Percentiles rank a stretch among this genome's conserved stretches.
Conservation (phyloP, 2,888 invertebrate genomes). For the Orthosia incerta region DNA sequence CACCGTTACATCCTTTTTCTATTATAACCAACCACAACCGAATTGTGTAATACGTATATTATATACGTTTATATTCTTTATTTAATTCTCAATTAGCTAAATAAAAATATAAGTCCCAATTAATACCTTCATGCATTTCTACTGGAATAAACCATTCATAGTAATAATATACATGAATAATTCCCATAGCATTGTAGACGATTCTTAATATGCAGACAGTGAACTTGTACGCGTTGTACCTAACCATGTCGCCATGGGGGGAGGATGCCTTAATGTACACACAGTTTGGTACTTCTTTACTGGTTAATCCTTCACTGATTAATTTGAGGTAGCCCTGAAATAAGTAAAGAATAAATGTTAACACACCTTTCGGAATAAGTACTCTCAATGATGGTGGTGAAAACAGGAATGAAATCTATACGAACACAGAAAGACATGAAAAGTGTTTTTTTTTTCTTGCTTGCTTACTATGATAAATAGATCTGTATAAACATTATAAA, state of each 20-base stretch:
- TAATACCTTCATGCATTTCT: conserved; percentile 59
- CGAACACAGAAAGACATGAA: background rate
- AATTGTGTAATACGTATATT: no score
- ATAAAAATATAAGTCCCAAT: conserved; percentile 69
- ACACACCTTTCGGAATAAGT: background rate
- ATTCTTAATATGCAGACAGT: conserved; percentile 63
- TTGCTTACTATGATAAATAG: no score
- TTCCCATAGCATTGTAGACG: conserved; percentile 42
- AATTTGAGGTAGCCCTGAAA: conserved; percentile 35
- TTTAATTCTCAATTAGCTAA: no score
- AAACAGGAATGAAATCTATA: background rate
- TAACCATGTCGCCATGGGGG: conserved; percentile 22
- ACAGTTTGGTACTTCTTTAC: background rate
- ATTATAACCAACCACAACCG: background rate
- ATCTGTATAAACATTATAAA: no score
- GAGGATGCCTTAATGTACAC: conserved; percentile 40
- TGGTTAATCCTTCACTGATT: no score
- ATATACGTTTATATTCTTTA: background rate
- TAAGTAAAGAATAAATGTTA: background rate
- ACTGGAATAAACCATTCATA: conserved; percentile 71
- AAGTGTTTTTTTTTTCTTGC: background rate
- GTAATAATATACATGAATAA: conserved; percentile 30
- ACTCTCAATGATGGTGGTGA: background rate
- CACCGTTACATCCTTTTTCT: background rate
- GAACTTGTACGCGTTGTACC: conserved; percentile 60